These are phyloP conservation scores for Helarctos malayanus DNA, from an alignment of 2,797 vertebrate species.

Conservation along the genomic window DNA sequence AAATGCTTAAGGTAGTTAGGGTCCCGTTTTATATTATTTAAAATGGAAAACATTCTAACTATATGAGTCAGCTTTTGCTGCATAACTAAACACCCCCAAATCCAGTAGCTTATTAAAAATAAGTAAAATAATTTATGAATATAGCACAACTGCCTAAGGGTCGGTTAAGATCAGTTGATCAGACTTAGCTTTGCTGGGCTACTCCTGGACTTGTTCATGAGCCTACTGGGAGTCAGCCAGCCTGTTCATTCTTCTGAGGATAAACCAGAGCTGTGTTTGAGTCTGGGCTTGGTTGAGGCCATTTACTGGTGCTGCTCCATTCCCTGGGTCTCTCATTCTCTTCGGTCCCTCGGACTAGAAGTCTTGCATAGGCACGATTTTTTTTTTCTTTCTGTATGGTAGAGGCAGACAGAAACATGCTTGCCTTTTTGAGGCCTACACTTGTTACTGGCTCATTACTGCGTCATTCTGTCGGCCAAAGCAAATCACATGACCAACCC, in stretches of 20 bases:
- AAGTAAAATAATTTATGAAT: background rate
- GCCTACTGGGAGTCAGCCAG: background rate
- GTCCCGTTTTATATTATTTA: background rate
- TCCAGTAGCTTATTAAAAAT: slow-evolving; percentile 16
- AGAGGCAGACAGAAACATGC: background rate
- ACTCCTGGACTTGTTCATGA: background rate
- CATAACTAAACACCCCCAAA: background rate
- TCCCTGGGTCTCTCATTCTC: background rate
- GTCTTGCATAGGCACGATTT: background rate
- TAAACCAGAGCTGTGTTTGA: background rate
- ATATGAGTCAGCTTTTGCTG: background rate
- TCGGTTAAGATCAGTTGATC: background rate
- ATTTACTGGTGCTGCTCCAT: background rate
- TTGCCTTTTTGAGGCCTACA: background rate
- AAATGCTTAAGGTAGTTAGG: background rate
- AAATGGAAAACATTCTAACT: slow-evolving; percentile 12
- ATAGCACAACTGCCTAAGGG: background rate
- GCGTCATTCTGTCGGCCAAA: background rate
- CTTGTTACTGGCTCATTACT: background rate
- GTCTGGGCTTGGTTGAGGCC: background rate
- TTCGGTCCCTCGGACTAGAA: background rate
- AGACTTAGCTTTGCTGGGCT: background rate
- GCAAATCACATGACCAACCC: background rate
- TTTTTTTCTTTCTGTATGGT: background rate
- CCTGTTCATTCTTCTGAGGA: background rate